A percentile compares a stretch with the other conserved stretches of the same genome.
Evolutionary conservation across 1,140 invertebrate species (phyloP).

Genomic region (Drosophila micromelanica): DNA sequence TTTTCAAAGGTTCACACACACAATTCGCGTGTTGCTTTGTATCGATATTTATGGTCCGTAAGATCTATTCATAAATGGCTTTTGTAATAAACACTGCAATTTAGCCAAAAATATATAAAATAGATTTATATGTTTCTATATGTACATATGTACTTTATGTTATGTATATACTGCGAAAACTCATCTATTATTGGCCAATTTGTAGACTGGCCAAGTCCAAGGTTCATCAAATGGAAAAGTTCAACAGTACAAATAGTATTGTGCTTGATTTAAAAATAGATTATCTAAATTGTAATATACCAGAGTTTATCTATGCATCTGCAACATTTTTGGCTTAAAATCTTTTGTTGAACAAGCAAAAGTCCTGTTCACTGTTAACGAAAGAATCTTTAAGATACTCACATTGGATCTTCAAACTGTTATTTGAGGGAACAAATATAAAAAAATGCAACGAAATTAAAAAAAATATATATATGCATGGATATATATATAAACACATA

Average conservation of each 20-base stretch:
- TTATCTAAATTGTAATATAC: neutral
- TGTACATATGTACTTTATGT: neutral
- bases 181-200: conserved; percentile 1
- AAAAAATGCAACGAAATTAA: too few relatives aligned
- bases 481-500: too few relatives aligned
- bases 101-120: conserved; percentile 13
- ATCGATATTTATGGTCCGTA: conserved; percentile 24
- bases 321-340: neutral
- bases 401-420: too few relatives aligned
- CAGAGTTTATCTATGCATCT: conserved; percentile 3
- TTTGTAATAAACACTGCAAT: conserved; percentile 49
- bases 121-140: neutral
- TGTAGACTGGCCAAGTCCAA: conserved; percentile 24
- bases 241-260: neutral
- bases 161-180: neutral
- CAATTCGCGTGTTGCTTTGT: conserved; percentile 23
- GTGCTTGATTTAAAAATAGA: conserved; percentile 3
- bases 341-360: neutral
- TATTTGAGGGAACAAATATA: too few relatives aligned
- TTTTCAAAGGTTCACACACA: conserved; percentile 9
- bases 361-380: neutral
- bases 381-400: neutral
- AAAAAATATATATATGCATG: too few relatives aligned
- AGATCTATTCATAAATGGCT: conserved; percentile 57
- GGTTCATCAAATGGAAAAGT: conserved; percentile 16